Evolutionary conservation across 2,888 invertebrate species (phyloP).

Genomic region (Lordiphosa andalusiaca): DNA sequence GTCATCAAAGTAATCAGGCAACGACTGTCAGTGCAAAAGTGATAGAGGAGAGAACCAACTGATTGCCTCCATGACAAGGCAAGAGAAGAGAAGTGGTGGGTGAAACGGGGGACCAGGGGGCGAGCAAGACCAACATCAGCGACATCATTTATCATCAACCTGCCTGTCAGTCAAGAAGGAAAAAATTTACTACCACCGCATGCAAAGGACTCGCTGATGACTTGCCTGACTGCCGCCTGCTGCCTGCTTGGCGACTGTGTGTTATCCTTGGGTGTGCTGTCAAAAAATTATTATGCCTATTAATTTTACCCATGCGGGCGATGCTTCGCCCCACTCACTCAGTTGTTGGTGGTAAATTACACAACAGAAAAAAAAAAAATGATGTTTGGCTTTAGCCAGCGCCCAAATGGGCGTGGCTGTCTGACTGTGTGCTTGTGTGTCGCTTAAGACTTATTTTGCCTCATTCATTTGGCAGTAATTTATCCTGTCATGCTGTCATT

Average conservation of each 20-base stretch:
- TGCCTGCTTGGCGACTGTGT: slow-evolving; percentile 44
- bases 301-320: slow-evolving; percentile 77
- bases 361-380: slow-evolving; percentile 65
- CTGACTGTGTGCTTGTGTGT: slow-evolving; percentile 31
- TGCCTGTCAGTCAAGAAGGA: slow-evolving; percentile 73
- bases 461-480: slow-evolving; percentile 79
- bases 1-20: slow-evolving; percentile 75
- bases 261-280: slow-evolving; percentile 79
- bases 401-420: slow-evolving; percentile 69
- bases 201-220: slow-evolving; percentile 62
- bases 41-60: slow-evolving; percentile 65
- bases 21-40: slow-evolving; percentile 64
- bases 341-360: slow-evolving; percentile 68
- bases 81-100: slow-evolving; percentile 24
- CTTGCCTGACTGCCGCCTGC: slow-evolving; percentile 39
- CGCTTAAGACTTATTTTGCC: slow-evolving; percentile 73
- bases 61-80: slow-evolving; percentile 73
- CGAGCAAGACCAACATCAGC: slow-evolving; percentile 65
- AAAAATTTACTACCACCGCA: slow-evolving; percentile 52
- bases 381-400: slow-evolving; percentile 71
- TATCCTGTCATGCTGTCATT: slow-evolving; percentile 80
- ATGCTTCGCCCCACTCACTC: slow-evolving; percentile 15
- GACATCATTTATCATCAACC: slow-evolving; percentile 80
- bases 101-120: slow-evolving; percentile 7
- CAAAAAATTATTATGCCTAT: slow-evolving; percentile 80